Evolutionary conservation across 2,797 vertebrate species (phyloP).

Genomic region (Macrochelys suwanniensis): DNA sequence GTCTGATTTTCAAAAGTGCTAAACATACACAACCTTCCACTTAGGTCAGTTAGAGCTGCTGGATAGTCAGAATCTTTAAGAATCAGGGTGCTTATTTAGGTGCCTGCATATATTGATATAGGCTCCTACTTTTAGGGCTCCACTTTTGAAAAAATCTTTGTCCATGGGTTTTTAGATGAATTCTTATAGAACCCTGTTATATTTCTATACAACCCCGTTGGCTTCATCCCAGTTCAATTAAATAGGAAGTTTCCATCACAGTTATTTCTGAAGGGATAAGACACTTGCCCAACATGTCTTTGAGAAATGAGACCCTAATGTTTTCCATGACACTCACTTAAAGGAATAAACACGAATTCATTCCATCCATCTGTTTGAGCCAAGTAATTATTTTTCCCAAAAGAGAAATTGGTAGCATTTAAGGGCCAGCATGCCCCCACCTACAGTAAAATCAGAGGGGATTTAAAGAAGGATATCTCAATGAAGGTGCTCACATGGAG

Average conservation of each 20-base stretch:
- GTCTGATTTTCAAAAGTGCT: not conserved
- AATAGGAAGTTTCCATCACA: not conserved
- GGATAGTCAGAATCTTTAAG: not conserved
- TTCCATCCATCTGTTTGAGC: slow-evolving; percentile 59
- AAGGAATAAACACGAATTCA: slow-evolving; percentile 33
- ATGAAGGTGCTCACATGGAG: not conserved
- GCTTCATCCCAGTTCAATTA: not conserved
- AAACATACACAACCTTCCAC: not conserved
- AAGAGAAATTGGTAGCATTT: slow-evolving; percentile 66
- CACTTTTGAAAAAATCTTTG: not conserved
- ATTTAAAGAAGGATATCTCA: not conserved
- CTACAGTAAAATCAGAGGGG: not conserved
- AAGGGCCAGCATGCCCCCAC: not conserved
- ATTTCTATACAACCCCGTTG: not conserved
- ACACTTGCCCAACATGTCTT: not conserved
- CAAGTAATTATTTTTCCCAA: slow-evolving; percentile 60
- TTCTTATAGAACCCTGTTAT: not conserved
- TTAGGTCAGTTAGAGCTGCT: not conserved
- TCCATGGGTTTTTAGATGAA: not conserved
- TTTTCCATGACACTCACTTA: slow-evolving; percentile 39
- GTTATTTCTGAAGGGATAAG: not conserved
- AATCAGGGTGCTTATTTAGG: not conserved
- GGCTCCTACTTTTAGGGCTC: not conserved
- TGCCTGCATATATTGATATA: not conserved
- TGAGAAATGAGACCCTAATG: slow-evolving; percentile 20